These are phyloP conservation scores for Siphamia tubifer DNA, from an alignment of 2,113 vertebrate species.

Conservation along the genomic window DNA sequence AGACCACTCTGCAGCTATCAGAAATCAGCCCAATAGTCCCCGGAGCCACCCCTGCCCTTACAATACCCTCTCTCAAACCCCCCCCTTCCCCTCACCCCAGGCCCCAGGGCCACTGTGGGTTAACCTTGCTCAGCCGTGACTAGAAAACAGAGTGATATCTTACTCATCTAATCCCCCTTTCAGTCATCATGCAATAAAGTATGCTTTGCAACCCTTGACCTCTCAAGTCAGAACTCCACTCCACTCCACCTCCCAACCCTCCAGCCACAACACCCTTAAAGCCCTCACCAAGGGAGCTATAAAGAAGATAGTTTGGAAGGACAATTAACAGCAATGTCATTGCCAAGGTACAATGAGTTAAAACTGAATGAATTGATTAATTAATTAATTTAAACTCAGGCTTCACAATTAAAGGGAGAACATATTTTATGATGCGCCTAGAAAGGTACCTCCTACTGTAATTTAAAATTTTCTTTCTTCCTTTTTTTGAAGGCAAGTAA, in stretches of 20 bases:
- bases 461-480: no score
- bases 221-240: slow-evolving; percentile 41
- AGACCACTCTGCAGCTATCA: slow-evolving; percentile 68
- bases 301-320: slow-evolving; percentile 12
- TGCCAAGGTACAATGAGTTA: slow-evolving; percentile 12
- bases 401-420: neutral
- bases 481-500: no score
- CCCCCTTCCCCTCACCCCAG: slow-evolving; percentile 41
- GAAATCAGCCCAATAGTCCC: slow-evolving; percentile 73
- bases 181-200: slow-evolving; percentile 79
- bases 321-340: slow-evolving; percentile 40
- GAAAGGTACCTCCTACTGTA: neutral
- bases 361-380: no score
- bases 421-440: neutral
- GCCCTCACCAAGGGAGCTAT: slow-evolving; percentile 16
- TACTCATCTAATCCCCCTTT: slow-evolving; percentile 78
- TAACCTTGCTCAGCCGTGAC: slow-evolving; percentile 77
- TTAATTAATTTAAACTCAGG: no score
- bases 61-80: slow-evolving; percentile 51
- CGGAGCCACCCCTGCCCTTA: slow-evolving; percentile 70
- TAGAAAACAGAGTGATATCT: slow-evolving; percentile 78
- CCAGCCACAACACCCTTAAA: slow-evolving; percentile 26
- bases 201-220: slow-evolving; percentile 74
- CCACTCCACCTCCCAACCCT: slow-evolving; percentile 17
- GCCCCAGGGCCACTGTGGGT: slow-evolving; percentile 68